Base-by-base conservation (phyloP, 2,888 invertebrate genomes). In the Cerastis rubricosa region DNA sequence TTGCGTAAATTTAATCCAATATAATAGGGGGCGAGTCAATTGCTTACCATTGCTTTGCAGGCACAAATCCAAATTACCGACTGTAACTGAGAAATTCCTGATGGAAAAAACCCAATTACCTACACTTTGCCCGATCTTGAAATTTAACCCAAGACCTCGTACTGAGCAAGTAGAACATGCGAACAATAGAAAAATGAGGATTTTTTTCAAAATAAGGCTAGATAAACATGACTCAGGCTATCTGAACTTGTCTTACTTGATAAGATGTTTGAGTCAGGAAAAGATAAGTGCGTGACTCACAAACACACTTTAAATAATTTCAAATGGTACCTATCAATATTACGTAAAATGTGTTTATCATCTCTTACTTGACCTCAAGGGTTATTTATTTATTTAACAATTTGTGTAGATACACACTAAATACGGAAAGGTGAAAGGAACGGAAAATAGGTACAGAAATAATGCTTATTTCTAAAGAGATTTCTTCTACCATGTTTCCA, bases 231-330 rank as follows among this genome's bases (percentile, higher is more conserved):
- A 80, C 69, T 80, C 83, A 80, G 64, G 22, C 68, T 45, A 65
- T 71, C 63, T 78, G 11, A 78, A 68, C 29, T 64, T 47, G 43
- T 43, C 29, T 83, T 51, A 54, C n/a, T 66, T 57, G 83, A 79
- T 75, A 75, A 57, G 25, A 29, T 22, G 29, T 35, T 61, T 78
- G 43, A 63, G 71, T 61, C 78, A 54, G 25, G 43, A 67, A 66
- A 68, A 66, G 66, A 63, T 77, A 71, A 49, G 43, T 35, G 54
- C 14, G 40, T 80, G 80, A 83, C 19, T 80, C 83, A 83, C 25
- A 69, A 47, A 54, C n/a, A 29, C 40, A 40, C 40, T 77, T 47
- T 54, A 22, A 75, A 59, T 76, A 3, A 69, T 82, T 69, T 76
- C 11, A 69, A 76, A 69, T 65, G 17, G 35, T 67, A 35, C 35